A percentile compares a stretch with the other conserved stretches of the same genome.
These are phyloP conservation scores for Elysia chlorotica DNA, from an alignment of 1,140 invertebrate species.

Conservation along the genomic window DNA sequence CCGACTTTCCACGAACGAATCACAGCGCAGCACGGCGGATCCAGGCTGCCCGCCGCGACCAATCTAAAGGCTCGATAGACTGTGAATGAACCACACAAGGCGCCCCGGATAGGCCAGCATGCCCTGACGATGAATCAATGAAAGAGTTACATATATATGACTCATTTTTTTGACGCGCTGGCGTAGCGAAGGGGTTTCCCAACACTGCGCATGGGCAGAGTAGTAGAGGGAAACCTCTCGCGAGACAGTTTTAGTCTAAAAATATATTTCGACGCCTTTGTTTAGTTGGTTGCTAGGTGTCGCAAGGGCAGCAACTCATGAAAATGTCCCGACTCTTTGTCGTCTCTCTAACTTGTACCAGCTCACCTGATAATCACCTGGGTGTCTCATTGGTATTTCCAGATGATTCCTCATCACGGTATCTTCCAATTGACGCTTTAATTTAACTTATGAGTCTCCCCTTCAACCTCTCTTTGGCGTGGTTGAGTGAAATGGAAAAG, in stretches of 20 bases:
- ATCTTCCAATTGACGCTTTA: no score
- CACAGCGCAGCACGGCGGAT: not conserved
- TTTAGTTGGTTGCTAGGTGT: not conserved
- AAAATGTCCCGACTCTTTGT: no score
- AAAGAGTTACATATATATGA: no score
- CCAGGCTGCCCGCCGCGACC: not conserved
- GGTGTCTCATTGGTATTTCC: no score
- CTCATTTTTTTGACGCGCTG: slow-evolving; percentile 1
- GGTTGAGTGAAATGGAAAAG: no score
- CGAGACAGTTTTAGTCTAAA: not conserved
- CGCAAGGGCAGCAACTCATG: no score
- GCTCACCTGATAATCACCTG: no score
- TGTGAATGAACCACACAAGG: not conserved
- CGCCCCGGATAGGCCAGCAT: not conserved
- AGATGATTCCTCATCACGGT: no score
- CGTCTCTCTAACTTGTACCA: no score
- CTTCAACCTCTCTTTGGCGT: no score
- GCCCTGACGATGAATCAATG: not conserved
- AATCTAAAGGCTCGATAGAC: not conserved
- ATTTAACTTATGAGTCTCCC: no score
- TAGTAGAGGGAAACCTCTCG: no score
- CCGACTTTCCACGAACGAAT: not conserved
- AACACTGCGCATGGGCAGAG: slow-evolving; percentile 6
- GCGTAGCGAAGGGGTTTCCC: slow-evolving; percentile 11
- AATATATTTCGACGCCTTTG: not conserved